Evolutionary conservation across 2,797 vertebrate species (phyloP).

Genomic region (Podarcis siculus): DNA sequence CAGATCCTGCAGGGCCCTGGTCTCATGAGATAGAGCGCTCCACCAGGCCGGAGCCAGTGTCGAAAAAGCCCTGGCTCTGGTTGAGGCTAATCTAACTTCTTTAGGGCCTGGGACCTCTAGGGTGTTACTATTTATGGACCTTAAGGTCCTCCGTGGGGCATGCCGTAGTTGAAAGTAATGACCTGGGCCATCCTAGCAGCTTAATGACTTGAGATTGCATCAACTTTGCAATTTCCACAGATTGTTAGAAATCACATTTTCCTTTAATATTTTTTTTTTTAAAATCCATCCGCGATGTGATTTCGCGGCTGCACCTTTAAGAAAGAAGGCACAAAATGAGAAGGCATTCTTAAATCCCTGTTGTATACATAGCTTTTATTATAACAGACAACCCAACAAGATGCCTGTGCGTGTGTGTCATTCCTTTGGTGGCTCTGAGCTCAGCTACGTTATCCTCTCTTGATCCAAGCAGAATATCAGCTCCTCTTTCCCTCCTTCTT

Average conservation of each 20-base stretch:
- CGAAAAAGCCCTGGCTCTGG: too few species aligned
- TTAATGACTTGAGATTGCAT: neutral
- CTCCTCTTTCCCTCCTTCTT: neutral
- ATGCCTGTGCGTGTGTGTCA: constrained; percentile 1
- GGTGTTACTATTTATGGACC: too few species aligned
- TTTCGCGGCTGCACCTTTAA: neutral
- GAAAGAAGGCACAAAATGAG: neutral
- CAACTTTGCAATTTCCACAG: too few species aligned
- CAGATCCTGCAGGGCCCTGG: too few species aligned
- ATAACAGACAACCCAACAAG: neutral
- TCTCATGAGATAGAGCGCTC: too few species aligned
- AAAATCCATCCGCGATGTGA: neutral
- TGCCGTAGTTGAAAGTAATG: neutral
- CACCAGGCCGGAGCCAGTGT: too few species aligned
- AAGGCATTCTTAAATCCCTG: neutral
- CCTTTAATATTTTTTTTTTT: too few species aligned
- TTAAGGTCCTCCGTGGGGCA: too few species aligned
- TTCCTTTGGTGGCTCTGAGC: constrained; percentile 3
- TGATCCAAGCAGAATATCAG: constrained; percentile 9
- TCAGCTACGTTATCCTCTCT: constrained; percentile 18
- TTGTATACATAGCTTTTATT: constrained; percentile 3
- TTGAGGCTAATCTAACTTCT: too few species aligned
- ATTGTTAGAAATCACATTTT: neutral
- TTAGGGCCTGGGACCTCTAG: too few species aligned
- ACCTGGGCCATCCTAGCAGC: neutral